These are phyloP conservation scores for Lasiurus cinereus DNA, from an alignment of 2,113 vertebrate genomes.

Conservation along the genomic window DNA sequence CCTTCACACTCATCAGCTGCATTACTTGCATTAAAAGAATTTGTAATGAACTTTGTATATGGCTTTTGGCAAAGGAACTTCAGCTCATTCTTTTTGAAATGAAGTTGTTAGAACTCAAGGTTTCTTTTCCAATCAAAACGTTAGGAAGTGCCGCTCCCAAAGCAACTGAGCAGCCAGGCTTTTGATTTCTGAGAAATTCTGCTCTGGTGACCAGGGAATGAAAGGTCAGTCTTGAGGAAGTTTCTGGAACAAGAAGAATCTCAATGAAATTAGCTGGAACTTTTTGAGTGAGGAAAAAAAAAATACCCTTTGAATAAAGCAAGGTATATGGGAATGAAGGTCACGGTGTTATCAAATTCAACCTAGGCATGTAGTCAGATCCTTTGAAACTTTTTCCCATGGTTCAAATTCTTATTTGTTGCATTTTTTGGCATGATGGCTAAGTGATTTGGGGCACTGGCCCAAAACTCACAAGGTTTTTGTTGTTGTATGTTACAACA, in stretches of 20 bases:
- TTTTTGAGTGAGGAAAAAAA: background rate
- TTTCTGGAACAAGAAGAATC: constrained; percentile 70
- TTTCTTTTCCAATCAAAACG: constrained; percentile 74
- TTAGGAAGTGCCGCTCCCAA: constrained; percentile 81
- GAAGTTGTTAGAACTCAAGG: constrained; percentile 65
- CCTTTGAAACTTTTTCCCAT: constrained; percentile 63
- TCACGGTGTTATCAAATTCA: constrained; percentile 66
- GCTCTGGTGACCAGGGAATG: constrained; percentile 62
- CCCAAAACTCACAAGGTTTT: constrained; percentile 49
- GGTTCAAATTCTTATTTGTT: constrained; percentile 59
- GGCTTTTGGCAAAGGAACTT: constrained; percentile 63
- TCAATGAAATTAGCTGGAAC: constrained; percentile 60
- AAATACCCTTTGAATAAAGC: constrained; percentile 47
- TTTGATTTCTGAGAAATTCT: constrained; percentile 80
- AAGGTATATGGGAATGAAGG: constrained; percentile 48
- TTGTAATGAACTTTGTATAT: constrained; percentile 52
- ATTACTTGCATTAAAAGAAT: constrained; percentile 44
- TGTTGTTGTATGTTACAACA: background rate
- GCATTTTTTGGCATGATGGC: constrained; percentile 53
- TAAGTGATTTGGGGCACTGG: constrained; percentile 59
- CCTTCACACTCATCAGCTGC: background rate
- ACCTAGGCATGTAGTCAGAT: constrained; percentile 58
- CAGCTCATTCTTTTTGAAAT: constrained; percentile 70
- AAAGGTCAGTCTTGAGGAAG: constrained; percentile 72
- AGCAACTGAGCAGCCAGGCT: constrained; percentile 13